A percentile compares a stretch with the other conserved stretches of the same genome.
phyloP scores from a whole-genome alignment of 2,113 vertebrate species.

The Caranx ignobilis region DNA sequence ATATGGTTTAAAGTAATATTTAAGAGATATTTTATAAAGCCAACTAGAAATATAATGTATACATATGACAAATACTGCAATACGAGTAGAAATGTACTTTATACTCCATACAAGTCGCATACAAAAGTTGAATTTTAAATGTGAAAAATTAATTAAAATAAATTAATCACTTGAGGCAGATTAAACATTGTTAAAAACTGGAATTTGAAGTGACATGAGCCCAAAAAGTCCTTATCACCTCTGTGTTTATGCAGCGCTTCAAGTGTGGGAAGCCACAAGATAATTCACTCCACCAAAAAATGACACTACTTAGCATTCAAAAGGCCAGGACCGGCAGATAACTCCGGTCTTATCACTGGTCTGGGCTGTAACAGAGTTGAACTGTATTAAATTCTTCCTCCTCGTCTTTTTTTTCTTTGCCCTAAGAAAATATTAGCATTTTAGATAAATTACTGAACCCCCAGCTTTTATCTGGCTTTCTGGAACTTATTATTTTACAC shows the following conservation, averaged over 20 bases:
- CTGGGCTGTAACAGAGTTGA: conserved; percentile 47
- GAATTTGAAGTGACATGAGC: conserved; percentile 49
- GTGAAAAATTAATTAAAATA: neutral
- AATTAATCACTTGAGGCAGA: conserved; percentile 15
- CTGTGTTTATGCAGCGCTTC: conserved; percentile 58
- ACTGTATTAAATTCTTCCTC: conserved; percentile 61
- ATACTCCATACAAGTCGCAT: neutral
- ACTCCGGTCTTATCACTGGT: conserved; percentile 60
- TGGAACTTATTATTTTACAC: conserved; percentile 57
- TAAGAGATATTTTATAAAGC: too few species aligned
- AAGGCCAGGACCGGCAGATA: conserved; percentile 52
- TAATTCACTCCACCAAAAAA: conserved; percentile 58
- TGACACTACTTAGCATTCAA: conserved; percentile 63
- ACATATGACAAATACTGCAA: too few species aligned
- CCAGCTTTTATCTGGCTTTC: conserved; percentile 53
- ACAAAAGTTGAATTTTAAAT: neutral
- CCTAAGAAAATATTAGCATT: conserved; percentile 64
- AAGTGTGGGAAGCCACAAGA: conserved; percentile 21
- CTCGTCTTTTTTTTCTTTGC: neutral
- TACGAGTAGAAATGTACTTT: too few species aligned
- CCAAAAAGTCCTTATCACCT: conserved; percentile 65
- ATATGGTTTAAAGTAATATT: too few species aligned
- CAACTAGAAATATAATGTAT: too few species aligned
- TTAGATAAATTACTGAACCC: conserved; percentile 60
- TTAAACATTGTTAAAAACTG: conserved; percentile 32